Evolutionary conservation across 2,113 vertebrate genomes (phyloP).

Genomic region (Anas platyrhynchos): DNA sequence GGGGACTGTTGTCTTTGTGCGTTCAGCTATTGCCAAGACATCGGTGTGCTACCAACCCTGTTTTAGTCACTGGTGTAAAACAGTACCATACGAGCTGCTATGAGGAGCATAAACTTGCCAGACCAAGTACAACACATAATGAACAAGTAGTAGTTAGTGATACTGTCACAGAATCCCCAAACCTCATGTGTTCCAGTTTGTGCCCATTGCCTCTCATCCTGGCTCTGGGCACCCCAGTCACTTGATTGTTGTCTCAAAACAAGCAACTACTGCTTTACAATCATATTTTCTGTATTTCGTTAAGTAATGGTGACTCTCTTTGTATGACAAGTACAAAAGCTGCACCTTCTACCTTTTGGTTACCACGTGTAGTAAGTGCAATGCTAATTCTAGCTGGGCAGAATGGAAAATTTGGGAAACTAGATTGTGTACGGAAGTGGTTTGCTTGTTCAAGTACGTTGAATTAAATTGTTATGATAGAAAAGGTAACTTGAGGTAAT

Average conservation of each 20-base stretch:
- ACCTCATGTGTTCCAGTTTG: too few relatives aligned
- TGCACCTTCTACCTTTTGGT: background rate
- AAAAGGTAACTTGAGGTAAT: background rate
- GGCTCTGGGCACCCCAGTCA: background rate
- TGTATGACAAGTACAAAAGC: background rate
- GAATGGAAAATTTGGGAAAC: background rate
- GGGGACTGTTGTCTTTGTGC: background rate
- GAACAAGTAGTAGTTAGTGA: background rate
- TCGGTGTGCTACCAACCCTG: background rate
- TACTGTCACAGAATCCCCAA: background rate
- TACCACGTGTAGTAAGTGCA: background rate
- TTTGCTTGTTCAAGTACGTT: background rate
- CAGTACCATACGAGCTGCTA: fast-evolving
- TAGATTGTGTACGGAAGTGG: background rate
- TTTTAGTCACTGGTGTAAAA: background rate
- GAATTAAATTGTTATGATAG: conserved; percentile 11
- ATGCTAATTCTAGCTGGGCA: background rate
- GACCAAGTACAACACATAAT: background rate
- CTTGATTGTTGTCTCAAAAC: background rate
- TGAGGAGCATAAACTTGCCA: background rate
- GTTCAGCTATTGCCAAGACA: background rate
- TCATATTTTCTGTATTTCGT: fast-evolving
- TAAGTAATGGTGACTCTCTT: background rate
- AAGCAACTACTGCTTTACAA: background rate
- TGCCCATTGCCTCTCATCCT: too few relatives aligned